phyloP scores from a whole-genome alignment of 2,888 invertebrate species.

The Ornithoptera priamus region DNA sequence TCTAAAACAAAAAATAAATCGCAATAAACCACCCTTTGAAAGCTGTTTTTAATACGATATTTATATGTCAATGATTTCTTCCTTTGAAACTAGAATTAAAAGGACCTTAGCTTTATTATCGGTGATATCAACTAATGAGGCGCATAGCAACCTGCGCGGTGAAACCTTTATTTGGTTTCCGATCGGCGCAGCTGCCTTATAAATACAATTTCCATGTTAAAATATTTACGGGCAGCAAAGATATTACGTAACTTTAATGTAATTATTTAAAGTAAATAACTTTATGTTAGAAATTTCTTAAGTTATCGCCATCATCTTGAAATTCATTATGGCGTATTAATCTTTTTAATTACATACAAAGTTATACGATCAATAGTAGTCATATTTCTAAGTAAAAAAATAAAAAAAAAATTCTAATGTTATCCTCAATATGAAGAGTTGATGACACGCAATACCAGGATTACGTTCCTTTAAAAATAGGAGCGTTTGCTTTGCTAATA shows the following conservation, averaged over 20 bases:
- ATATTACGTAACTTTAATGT: background rate
- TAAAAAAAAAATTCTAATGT: conserved; percentile 71
- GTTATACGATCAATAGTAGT: background rate
- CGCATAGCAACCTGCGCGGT: conserved; percentile 15
- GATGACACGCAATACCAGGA: conserved; percentile 70
- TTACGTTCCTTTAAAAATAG: conserved; percentile 73
- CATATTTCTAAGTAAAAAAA: conserved; percentile 34
- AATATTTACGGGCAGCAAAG: conserved; percentile 24
- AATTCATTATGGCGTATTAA: no score
- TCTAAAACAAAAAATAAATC: no score
- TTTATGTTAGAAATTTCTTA: no score
- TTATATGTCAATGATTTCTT: background rate
- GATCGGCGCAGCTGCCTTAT: conserved; percentile 50
- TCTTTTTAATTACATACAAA: background rate
- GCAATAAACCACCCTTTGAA: no score
- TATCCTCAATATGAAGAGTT: conserved; percentile 60
- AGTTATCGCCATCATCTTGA: no score
- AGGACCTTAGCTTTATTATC: background rate
- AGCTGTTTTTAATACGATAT: background rate
- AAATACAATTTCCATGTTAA: conserved; percentile 31
- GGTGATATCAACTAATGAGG: conserved; percentile 17
- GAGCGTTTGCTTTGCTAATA: conserved; percentile 75
- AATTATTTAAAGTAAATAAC: background rate
- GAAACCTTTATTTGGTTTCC: conserved; percentile 50
- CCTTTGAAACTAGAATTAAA: background rate